A percentile compares a stretch with the other conserved stretches of the same genome.
phyloP scores from a whole-genome alignment of 2,888 invertebrate species.

The Drosophila antonietae region DNA sequence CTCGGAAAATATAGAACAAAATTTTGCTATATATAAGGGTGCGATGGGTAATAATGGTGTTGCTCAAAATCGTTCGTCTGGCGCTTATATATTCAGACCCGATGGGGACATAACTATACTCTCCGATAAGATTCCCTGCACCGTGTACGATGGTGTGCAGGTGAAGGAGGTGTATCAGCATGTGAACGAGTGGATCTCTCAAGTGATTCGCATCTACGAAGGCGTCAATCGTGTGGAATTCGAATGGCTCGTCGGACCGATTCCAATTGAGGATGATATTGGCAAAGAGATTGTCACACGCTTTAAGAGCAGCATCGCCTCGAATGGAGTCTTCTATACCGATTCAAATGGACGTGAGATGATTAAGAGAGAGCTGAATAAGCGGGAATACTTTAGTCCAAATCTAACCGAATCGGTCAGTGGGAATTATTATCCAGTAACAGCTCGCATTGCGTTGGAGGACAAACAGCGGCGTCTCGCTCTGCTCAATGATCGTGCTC shows the following conservation, averaged over 20 bases:
- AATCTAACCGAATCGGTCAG: slow-evolving; percentile 88
- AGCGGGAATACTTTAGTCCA: slow-evolving; percentile 90
- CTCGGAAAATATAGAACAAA: slow-evolving; percentile 85
- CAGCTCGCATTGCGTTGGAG: slow-evolving; percentile 90
- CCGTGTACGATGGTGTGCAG: slow-evolving; percentile 86
- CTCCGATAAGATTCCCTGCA: slow-evolving; percentile 63
- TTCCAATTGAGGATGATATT: slow-evolving; percentile 87
- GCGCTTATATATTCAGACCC: slow-evolving; percentile 96
- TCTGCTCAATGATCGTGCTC: slow-evolving; percentile 90
- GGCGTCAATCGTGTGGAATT: slow-evolving; percentile 87
- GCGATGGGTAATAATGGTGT: slow-evolving; percentile 87
- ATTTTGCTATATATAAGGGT: slow-evolving; percentile 90
- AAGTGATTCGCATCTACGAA: slow-evolving; percentile 89
- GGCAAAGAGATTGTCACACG: slow-evolving; percentile 94
- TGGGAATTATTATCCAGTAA: slow-evolving; percentile 97
- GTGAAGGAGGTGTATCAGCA: slow-evolving; percentile 88
- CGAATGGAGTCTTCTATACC: slow-evolving; percentile 91
- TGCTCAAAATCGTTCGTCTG: slow-evolving; percentile 90
- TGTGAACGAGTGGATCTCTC: slow-evolving; percentile 90
- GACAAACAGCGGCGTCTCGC: slow-evolving; percentile 85
- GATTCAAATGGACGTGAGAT: slow-evolving; percentile 97
- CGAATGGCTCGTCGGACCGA: slow-evolving; percentile 92
- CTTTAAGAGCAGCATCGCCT: slow-evolving; percentile 88
- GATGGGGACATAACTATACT: slow-evolving; percentile 81
- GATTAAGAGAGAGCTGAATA: slow-evolving; percentile 88